Conservation (phyloP, 2,113 vertebrate genomes). For the Poicephalus gulielmi region DNA sequence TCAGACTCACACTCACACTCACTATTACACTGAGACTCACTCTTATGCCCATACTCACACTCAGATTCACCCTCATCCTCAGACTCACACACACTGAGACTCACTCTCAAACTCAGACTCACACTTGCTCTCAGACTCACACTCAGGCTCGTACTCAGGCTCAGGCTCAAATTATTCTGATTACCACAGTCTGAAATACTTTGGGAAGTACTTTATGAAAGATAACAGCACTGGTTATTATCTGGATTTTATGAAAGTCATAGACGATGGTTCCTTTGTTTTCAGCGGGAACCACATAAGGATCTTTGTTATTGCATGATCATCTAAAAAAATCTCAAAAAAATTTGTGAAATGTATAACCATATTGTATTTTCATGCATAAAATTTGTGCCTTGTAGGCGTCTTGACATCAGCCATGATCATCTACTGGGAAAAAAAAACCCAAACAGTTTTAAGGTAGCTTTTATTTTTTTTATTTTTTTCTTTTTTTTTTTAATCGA, state of each 20-base stretch:
- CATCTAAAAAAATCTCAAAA: neutral
- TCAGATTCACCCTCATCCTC: too few species aligned
- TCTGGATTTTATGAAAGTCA: neutral
- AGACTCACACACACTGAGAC: too few species aligned
- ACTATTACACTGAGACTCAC: too few species aligned
- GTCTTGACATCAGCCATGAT: neutral
- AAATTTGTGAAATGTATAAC: neutral
- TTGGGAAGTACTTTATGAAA: neutral
- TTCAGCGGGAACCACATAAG: neutral
- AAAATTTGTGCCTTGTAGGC: neutral
- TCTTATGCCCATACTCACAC: too few species aligned
- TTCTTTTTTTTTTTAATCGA: neutral
- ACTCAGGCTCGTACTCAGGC: too few species aligned
- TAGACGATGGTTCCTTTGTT: neutral
- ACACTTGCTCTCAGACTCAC: too few species aligned
- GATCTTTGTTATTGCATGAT: neutral
- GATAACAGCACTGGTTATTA: neutral
- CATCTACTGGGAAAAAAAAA: neutral
- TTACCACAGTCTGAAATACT: neutral
- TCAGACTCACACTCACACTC: neutral
- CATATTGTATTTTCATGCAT: neutral
- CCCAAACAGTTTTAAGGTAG: accelerated
- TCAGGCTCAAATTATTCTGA: neutral
- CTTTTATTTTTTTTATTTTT: neutral
- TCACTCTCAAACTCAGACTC: neutral